phyloP scores from a whole-genome alignment of 2,888 invertebrate genomes.

The Epirrhoe tristata region DNA sequence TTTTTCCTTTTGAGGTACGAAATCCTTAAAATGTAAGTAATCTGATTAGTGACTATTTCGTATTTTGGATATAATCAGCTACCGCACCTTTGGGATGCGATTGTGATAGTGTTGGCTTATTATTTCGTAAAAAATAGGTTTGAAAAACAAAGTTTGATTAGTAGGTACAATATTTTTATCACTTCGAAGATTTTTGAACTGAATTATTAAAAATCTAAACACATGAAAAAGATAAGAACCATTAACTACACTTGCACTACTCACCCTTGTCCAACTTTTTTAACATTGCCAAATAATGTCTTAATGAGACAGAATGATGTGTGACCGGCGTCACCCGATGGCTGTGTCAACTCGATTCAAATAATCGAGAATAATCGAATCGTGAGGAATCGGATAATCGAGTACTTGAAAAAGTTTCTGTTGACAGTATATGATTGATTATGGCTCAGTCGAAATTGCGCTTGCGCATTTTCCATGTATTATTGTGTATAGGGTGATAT shows the following conservation, averaged over 20 bases:
- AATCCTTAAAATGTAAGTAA: too few relatives aligned
- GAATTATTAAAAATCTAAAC: too few relatives aligned
- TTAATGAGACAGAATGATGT: slow-evolving; percentile 69
- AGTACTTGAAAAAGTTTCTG: slow-evolving; percentile 26
- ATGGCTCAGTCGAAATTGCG: neutral
- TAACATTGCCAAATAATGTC: slow-evolving; percentile 61
- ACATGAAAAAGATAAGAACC: neutral
- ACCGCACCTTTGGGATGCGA: too few relatives aligned
- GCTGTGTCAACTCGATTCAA: slow-evolving; percentile 37
- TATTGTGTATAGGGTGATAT: neutral
- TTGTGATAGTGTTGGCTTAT: too few relatives aligned
- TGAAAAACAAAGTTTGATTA: too few relatives aligned
- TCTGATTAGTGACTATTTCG: too few relatives aligned
- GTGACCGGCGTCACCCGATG: slow-evolving; percentile 50
- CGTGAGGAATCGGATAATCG: slow-evolving; percentile 35
- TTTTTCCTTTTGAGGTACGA: too few relatives aligned
- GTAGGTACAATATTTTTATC: too few relatives aligned
- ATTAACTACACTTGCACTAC: neutral
- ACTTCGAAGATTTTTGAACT: too few relatives aligned
- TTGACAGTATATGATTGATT: slow-evolving; percentile 38
- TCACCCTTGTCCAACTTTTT: slow-evolving; percentile 34
- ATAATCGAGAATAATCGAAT: slow-evolving; percentile 39
- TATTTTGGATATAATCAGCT: too few relatives aligned
- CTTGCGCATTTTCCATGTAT: neutral
- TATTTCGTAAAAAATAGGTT: too few relatives aligned